Base-by-base conservation (phyloP, 2,113 vertebrate genomes). In the Platichthys stellatus region DNA sequence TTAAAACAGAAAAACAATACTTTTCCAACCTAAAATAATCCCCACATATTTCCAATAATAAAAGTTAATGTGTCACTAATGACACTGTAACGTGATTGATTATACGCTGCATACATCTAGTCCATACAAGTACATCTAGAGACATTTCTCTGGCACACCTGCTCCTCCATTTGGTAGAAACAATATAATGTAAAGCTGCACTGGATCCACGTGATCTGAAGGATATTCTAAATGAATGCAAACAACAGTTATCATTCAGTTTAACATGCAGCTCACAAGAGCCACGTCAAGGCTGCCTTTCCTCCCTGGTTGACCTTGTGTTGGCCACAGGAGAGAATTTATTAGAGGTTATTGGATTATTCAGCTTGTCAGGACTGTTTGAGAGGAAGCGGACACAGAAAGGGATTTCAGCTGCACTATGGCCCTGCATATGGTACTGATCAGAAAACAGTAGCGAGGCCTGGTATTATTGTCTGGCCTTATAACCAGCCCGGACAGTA, bases 371-470 rank as follows among this genome's bases (percentile, higher is more conserved):
- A 91, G 82, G 84, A 88, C 49, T 23, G n/a, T 51, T 91, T 83
- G 83, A 71, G 88, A 87, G 72, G 83, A 88, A 88, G 69, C 59
- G 54, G 66, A 86, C 63, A 74, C 70, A 86, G 71, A 91, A 77
- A 86, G 58, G 35, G 74, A 63, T 87, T 89, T 90, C 69, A 82
- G 87, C 82, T 82, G 79, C 60, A 84, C 75, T 56, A 75, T 65
- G 54, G 73, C 60, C 63, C 64, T 26, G 72, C 93, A 94, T 91
- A 90, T 93, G 92, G 91, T 80, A 92, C 35, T 84, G 78, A 93
- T 92, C 92, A 88, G 57, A 73, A 61, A 93, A 93, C 91, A 88
- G 89, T 86, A 93, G 92, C 82, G 0, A 17, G 68, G 71, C 68
- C 72, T 84, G 73, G 71, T 72, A 78, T 92, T 84, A 88, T 74